These are phyloP conservation scores for Rhabdornis inornatus DNA, from an alignment of 2,113 vertebrate species.

Conservation along the genomic window DNA sequence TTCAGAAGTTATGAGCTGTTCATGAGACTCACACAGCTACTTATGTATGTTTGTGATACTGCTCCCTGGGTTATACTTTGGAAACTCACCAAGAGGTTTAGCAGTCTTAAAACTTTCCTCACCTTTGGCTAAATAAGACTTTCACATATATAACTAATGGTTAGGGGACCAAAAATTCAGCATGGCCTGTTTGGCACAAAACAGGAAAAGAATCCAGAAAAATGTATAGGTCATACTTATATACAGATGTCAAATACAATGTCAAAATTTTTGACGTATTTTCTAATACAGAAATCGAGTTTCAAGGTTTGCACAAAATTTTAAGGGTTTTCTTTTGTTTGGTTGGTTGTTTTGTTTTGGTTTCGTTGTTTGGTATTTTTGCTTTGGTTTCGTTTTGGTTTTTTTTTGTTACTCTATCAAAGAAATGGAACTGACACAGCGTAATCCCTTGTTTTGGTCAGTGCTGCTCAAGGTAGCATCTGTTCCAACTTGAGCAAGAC, in stretches of 20 bases:
- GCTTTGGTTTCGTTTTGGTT: neutral
- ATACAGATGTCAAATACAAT: neutral
- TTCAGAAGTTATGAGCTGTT: constrained; percentile 12
- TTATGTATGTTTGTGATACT: neutral
- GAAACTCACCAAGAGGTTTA: neutral
- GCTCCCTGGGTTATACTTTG: neutral
- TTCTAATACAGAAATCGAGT: neutral
- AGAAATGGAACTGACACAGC: neutral
- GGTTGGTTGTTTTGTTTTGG: too few species aligned
- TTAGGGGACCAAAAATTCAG: neutral
- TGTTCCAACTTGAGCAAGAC: neutral
- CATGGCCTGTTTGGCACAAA: neutral
- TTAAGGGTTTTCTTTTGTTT: too few species aligned
- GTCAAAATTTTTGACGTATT: neutral
- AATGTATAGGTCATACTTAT: neutral
- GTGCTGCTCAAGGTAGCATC: neutral
- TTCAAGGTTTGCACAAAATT: neutral
- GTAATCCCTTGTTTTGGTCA: rapidly evolving
- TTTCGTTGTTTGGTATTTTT: too few species aligned
- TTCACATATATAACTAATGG: neutral
- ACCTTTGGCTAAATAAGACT: neutral
- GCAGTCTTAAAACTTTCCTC: constrained; percentile 32
- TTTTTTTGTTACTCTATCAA: neutral
- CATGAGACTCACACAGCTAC: neutral
- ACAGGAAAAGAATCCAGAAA: neutral